Conservation (phyloP, 2,797 vertebrate species). For the Pseudochaenichthys georgianus region DNA sequence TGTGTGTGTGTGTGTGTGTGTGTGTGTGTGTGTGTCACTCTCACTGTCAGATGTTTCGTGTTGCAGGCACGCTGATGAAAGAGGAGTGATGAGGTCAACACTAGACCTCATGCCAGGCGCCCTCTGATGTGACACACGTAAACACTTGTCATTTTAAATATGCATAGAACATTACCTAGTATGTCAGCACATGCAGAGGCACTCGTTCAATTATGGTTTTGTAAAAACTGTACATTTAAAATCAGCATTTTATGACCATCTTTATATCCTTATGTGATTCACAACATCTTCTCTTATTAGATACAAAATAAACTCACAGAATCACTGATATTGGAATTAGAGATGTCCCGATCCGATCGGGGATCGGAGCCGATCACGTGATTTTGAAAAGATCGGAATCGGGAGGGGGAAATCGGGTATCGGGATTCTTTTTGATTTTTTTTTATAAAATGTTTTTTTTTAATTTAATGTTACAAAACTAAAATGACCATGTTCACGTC, state of each 20-base stretch:
- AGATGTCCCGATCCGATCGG: too few relatives aligned
- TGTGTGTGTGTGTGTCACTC: not conserved
- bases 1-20: not conserved
- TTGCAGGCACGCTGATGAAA: conserved; percentile 66
- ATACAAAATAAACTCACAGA: not conserved
- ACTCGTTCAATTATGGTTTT: not conserved
- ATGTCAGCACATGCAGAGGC: conserved; percentile 11
- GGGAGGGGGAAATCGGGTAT: too few relatives aligned
- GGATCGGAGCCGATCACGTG: too few relatives aligned
- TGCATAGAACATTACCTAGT: not conserved
- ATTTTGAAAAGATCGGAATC: too few relatives aligned
- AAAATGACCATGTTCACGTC: too few relatives aligned
- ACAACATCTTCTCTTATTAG: not conserved
- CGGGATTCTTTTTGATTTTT: too few relatives aligned
- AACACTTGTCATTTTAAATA: conserved; percentile 25
- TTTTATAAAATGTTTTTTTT: too few relatives aligned
- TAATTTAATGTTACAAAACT: too few relatives aligned
- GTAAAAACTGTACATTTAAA: conserved; percentile 4
- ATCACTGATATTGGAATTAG: not conserved
- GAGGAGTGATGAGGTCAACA: conserved; percentile 72
- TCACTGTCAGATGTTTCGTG: conserved; percentile 63
- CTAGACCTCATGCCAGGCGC: conserved; percentile 55
- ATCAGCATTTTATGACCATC: conserved; percentile 1
- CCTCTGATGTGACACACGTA: conserved; percentile 40
- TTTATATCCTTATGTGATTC: not conserved